These are phyloP conservation scores for Allygus modestus DNA, from an alignment of 2,888 invertebrate genomes.

Conservation along the genomic window DNA sequence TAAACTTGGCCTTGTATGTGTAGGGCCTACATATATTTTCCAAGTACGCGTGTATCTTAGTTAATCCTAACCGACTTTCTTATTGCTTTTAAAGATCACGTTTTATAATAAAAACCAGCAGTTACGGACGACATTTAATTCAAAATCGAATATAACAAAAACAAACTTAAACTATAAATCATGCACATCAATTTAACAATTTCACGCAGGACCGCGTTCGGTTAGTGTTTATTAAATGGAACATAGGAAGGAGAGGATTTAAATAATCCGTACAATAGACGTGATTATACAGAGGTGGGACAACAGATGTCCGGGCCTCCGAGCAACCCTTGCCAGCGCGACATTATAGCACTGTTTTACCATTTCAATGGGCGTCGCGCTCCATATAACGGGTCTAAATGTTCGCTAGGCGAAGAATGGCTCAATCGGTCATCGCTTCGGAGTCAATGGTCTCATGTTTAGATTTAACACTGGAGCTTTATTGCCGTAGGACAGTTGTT, in stretches of 20 bases:
- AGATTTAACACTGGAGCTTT: conserved; percentile 20
- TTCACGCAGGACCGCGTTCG: neutral
- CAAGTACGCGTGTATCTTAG: no score
- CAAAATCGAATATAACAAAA: no score
- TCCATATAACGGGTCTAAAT: conserved; percentile 25
- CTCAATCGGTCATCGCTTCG: conserved; percentile 8
- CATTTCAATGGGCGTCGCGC: conserved; percentile 39
- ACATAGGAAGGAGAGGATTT: neutral
- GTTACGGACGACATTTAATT: no score
- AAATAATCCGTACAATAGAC: neutral
- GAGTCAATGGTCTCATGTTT: conserved; percentile 44
- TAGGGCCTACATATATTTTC: no score
- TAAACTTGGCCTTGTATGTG: no score
- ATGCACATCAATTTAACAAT: neutral
- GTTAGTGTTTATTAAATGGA: conserved; percentile 9
- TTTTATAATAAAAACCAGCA: no score
- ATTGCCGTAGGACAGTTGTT: neutral
- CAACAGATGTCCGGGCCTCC: neutral
- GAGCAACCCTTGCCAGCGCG: conserved; percentile 29
- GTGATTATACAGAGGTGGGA: conserved; percentile 5
- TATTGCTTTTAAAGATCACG: no score
- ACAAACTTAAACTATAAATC: conserved; percentile 12
- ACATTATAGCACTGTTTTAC: conserved; percentile 47
- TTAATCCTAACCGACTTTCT: no score
- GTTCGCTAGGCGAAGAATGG: neutral